These are phyloP conservation scores for Melitaea cinxia DNA, from an alignment of 1,140 invertebrate genomes.

Conservation along the genomic window DNA sequence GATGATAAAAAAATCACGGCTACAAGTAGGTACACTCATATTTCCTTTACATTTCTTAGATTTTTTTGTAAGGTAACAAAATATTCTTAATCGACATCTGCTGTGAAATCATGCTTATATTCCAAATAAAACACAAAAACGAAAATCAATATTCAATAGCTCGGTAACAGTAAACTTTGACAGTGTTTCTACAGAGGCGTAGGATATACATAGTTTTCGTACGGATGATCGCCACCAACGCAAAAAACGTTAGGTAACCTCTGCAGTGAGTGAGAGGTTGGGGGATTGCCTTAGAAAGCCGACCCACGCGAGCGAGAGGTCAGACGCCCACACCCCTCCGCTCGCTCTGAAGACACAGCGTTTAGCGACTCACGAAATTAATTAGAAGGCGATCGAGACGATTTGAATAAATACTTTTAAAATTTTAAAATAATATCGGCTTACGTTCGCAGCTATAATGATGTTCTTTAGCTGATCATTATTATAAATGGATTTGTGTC, in stretches of 20 bases:
- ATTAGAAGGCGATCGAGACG: constrained; percentile 12
- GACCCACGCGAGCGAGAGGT: constrained; percentile 67
- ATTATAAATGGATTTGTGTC: no score
- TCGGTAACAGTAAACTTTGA: constrained; percentile 18
- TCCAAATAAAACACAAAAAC: constrained; percentile 5
- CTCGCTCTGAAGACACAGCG: constrained; percentile 10
- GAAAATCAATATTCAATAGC: background rate
- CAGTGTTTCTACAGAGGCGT: constrained; percentile 17
- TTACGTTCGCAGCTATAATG: no score
- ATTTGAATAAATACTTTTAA: constrained; percentile 27
- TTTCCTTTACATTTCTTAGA: constrained; percentile 27
- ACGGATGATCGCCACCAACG: constrained; percentile 38
- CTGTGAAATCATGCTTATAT: constrained; percentile 13
- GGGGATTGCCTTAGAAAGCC: constrained; percentile 54
- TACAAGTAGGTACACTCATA: constrained; percentile 35
- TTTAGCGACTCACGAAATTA: constrained; percentile 14
- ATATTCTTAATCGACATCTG: constrained; percentile 21
- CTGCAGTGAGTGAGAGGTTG: constrained; percentile 30
- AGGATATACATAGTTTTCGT: constrained; percentile 22
- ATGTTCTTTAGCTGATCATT: no score
- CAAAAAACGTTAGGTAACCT: constrained; percentile 28
- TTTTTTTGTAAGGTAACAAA: constrained; percentile 22
- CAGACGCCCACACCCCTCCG: constrained; percentile 48
- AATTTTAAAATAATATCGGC: constrained; percentile 17
- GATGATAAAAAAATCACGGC: constrained; percentile 49